Evolutionary conservation across 2,888 invertebrate species (phyloP).

Genomic region (Heteromurus nitidus): DNA sequence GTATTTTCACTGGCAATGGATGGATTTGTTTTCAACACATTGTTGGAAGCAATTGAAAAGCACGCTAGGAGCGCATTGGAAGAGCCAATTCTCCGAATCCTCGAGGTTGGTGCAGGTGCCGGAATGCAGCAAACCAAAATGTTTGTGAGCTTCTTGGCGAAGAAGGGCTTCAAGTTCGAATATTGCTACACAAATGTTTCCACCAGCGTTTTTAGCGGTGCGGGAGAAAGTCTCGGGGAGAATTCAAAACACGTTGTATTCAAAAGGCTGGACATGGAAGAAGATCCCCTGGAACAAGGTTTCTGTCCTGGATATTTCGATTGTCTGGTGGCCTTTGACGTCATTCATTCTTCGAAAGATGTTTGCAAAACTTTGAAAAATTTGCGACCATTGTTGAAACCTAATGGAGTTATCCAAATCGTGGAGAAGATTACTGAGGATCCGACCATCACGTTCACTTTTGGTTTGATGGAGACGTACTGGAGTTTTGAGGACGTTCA

Average conservation of each 20-base stretch:
- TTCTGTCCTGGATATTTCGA: constrained; percentile 43
- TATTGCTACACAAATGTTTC: constrained; percentile 48
- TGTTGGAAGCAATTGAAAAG: no score
- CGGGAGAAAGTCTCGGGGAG: constrained; percentile 24
- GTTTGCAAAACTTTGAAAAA: constrained; percentile 39
- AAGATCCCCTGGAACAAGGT: no score
- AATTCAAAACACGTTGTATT: constrained; percentile 4
- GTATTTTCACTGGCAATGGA: no score
- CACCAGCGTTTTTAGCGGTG: constrained; percentile 24
- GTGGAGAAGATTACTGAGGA: constrained; percentile 31
- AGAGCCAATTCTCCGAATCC: constrained; percentile 30
- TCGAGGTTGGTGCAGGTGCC: constrained; percentile 50
- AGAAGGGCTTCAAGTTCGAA: background rate
- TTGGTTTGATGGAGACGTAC: constrained; percentile 37
- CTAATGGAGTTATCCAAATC: constrained; percentile 34
- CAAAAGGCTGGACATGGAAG: constrained; percentile 45
- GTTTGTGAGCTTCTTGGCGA: background rate
- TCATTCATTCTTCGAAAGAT: constrained; percentile 45
- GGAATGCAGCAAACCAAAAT: constrained; percentile 14
- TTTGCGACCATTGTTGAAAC: constrained; percentile 20
- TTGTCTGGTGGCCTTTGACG: constrained; percentile 32
- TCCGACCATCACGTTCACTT: constrained; percentile 11
- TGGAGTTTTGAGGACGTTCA: constrained; percentile 40
- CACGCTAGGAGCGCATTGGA: no score
- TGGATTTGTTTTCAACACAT: no score